Evolutionary conservation across 2,888 invertebrate species (phyloP).

Genomic region (Lasioglossum lativentre): DNA sequence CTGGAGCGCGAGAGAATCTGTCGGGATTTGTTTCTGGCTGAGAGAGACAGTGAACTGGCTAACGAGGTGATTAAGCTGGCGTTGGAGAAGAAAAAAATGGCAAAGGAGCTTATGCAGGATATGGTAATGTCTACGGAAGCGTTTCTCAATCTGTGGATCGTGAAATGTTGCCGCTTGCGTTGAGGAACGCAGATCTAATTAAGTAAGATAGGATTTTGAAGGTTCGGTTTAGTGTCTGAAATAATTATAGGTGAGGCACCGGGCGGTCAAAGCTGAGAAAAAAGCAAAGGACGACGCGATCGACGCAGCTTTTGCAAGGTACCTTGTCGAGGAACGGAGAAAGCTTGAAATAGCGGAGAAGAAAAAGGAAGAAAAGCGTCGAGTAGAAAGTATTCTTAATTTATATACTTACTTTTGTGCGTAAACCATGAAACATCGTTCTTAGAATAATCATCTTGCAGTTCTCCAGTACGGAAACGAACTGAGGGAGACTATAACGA

Average conservation of each 20-base stretch:
- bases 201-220: background rate
- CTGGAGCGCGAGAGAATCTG: constrained; percentile 61
- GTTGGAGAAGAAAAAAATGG: constrained; percentile 51
- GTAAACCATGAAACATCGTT: background rate
- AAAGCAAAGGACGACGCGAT: constrained; percentile 62
- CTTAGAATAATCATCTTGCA: constrained; percentile 20
- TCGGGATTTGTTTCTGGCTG: constrained; percentile 60
- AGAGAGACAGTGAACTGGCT: constrained; percentile 51
- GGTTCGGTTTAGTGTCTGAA: background rate
- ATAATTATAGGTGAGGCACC: constrained; percentile 46
- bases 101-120: constrained; percentile 57
- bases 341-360: constrained; percentile 32
- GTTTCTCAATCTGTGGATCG: background rate
- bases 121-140: constrained; percentile 46
- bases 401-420: background rate
- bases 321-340: constrained; percentile 61
- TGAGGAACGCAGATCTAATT: background rate
- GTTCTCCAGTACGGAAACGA: constrained; percentile 52
- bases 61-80: constrained; percentile 36
- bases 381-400: constrained; percentile 32
- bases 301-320: constrained; percentile 66
- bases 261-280: constrained; percentile 47
- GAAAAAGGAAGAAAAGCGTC: constrained; percentile 21
- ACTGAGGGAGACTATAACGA: constrained; percentile 43
- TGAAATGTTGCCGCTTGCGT: background rate